phyloP scores from a whole-genome alignment of 2,888 invertebrate genomes.

The Acholoe squamosa region DNA sequence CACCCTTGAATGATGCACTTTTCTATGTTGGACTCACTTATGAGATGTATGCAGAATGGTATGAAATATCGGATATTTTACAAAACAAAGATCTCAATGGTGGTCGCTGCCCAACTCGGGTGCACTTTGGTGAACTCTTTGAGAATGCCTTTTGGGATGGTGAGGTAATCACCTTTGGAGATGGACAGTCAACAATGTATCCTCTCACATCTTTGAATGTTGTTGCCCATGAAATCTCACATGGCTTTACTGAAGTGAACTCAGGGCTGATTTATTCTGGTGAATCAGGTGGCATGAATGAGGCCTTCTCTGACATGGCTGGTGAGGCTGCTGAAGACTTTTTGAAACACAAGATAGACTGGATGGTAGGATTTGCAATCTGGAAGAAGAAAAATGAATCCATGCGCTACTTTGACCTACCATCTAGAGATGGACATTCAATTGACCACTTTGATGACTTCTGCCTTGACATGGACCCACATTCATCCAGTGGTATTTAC shows the following conservation, averaged over 20 bases:
- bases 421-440: slow-evolving; percentile 71
- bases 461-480: slow-evolving; percentile 69
- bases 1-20: slow-evolving; percentile 71
- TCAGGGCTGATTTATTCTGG: slow-evolving; percentile 68
- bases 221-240: slow-evolving; percentile 72
- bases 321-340: slow-evolving; percentile 71
- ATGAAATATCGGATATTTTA: slow-evolving; percentile 54
- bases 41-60: slow-evolving; percentile 74
- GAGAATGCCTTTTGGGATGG: slow-evolving; percentile 74
- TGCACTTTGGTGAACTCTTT: slow-evolving; percentile 71
- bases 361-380: slow-evolving; percentile 67
- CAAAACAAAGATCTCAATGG: slow-evolving; percentile 41
- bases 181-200: slow-evolving; percentile 63
- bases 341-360: slow-evolving; percentile 66
- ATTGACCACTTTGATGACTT: slow-evolving; percentile 70
- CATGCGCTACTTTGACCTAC: slow-evolving; percentile 72
- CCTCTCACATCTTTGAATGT: slow-evolving; percentile 70
- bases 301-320: slow-evolving; percentile 69
- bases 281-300: slow-evolving; percentile 60
- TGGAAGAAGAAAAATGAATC: slow-evolving; percentile 62
- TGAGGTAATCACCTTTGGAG: slow-evolving; percentile 60
- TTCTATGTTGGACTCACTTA: slow-evolving; percentile 71
- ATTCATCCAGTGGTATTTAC: slow-evolving; percentile 73
- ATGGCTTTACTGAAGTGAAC: slow-evolving; percentile 71
- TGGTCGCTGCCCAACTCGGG: slow-evolving; percentile 63